Percentiles rank a stretch among this genome's conserved stretches.
phyloP scores from a whole-genome alignment of 2,113 vertebrate species.

The Lagenorhynchus albirostris region DNA sequence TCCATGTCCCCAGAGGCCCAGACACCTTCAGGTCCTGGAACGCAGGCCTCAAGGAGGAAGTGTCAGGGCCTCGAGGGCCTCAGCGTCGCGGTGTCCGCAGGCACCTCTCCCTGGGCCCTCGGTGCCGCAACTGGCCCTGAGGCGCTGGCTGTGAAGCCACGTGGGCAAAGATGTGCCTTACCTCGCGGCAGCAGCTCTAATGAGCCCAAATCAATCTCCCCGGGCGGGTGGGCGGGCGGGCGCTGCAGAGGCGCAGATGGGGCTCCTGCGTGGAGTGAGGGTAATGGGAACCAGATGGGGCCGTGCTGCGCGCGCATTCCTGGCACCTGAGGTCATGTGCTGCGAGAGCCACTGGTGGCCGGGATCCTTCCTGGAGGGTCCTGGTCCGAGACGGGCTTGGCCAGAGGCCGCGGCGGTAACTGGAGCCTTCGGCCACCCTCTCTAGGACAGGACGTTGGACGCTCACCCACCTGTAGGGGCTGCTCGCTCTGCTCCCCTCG shows the following conservation, averaged over 20 bases:
- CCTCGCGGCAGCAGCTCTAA: background rate
- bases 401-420: background rate
- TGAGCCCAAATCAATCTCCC: slow-evolving; percentile 59
- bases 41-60: background rate
- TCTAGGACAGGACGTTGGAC: fast-evolving
- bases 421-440: background rate
- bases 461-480: background rate
- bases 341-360: slow-evolving; percentile 80
- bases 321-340: slow-evolving; percentile 91
- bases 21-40: background rate
- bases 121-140: fast-evolving
- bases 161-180: background rate
- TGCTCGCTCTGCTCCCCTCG: background rate
- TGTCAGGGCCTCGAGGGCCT: background rate
- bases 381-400: background rate
- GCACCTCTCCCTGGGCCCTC: background rate
- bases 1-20: background rate
- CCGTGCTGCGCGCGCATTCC: slow-evolving; percentile 85
- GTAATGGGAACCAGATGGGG: slow-evolving; percentile 94
- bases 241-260: slow-evolving; percentile 23
- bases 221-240: slow-evolving; percentile 10
- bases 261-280: slow-evolving; percentile 71
- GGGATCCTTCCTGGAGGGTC: slow-evolving; percentile 40
- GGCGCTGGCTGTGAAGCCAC: background rate
- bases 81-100: fast-evolving